These are phyloP conservation scores for Plagodis dolabraria DNA, from an alignment of 2,888 invertebrate genomes.

Conservation along the genomic window DNA sequence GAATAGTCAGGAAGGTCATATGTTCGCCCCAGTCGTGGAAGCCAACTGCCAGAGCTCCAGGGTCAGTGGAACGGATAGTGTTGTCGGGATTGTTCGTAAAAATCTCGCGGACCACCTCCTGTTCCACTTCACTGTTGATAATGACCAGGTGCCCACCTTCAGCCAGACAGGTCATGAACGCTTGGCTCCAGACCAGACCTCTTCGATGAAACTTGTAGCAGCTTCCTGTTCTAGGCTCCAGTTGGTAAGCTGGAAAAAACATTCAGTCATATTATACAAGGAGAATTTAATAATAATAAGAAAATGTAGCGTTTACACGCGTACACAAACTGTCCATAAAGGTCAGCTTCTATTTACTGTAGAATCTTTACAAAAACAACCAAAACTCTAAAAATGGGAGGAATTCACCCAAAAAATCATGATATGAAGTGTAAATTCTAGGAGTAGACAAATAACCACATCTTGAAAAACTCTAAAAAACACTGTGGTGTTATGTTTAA, in stretches of 20 bases:
- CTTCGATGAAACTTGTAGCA: slow-evolving; percentile 46
- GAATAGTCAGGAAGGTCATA: neutral
- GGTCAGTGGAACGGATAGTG: neutral
- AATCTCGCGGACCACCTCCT: slow-evolving; percentile 40
- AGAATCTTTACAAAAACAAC: neutral
- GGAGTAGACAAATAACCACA: too few species aligned
- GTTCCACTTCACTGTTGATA: slow-evolving; percentile 53
- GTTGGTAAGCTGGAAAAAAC: slow-evolving; percentile 17
- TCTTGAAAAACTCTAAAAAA: too few species aligned
- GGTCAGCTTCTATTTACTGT: neutral
- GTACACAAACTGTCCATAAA: neutral
- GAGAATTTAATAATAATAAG: neutral
- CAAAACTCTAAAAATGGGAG: too few species aligned
- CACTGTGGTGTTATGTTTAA: too few species aligned
- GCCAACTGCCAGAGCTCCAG: neutral
- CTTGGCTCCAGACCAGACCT: slow-evolving; percentile 52
- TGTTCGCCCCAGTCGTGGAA: slow-evolving; percentile 1
- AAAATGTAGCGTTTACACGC: neutral
- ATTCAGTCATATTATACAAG: too few species aligned
- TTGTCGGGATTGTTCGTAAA: slow-evolving; percentile 32
- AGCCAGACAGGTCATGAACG: slow-evolving; percentile 54
- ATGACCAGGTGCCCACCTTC: slow-evolving; percentile 59
- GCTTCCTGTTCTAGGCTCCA: slow-evolving; percentile 47
- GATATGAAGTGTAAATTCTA: too few species aligned
- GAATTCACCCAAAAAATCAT: too few species aligned